phyloP scores from a whole-genome alignment of 1,140 invertebrate genomes.

The Drusus annulatus region DNA sequence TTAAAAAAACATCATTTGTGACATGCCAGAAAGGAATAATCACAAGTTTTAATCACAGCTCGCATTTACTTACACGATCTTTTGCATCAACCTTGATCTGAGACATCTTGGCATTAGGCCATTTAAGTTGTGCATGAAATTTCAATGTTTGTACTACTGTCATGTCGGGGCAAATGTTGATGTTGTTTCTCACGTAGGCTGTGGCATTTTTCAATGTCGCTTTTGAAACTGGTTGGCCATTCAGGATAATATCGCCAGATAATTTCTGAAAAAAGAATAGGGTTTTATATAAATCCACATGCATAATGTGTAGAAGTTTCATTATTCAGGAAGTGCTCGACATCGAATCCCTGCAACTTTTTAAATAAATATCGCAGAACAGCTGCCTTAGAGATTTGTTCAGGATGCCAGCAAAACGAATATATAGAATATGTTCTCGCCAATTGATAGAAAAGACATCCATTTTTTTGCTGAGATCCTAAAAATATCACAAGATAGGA shows the following conservation, averaged over 20 bases:
- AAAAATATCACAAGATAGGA: too few species aligned
- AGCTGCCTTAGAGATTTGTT: too few species aligned
- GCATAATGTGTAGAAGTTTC: too few species aligned
- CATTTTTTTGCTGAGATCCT: too few species aligned
- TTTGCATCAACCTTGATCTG: constrained; percentile 76
- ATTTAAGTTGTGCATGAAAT: constrained; percentile 83
- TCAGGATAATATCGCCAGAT: constrained; percentile 87
- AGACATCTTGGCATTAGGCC: constrained; percentile 71
- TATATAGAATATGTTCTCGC: too few species aligned
- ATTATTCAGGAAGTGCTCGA: too few species aligned
- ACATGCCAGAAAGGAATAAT: background rate
- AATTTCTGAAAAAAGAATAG: constrained; percentile 65
- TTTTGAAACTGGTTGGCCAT: constrained; percentile 85
- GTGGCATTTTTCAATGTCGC: constrained; percentile 78
- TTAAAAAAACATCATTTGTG: too few species aligned
- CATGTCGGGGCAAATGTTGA: constrained; percentile 77
- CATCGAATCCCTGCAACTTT: too few species aligned
- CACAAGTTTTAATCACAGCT: too few species aligned
- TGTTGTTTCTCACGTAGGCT: constrained; percentile 77
- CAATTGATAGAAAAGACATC: too few species aligned
- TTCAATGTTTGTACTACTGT: constrained; percentile 86
- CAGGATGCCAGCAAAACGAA: too few species aligned
- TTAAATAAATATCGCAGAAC: too few species aligned
- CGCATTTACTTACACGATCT: constrained; percentile 71
- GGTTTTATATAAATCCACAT: background rate